Evolutionary conservation across 2,888 invertebrate species (phyloP), one percentile per base, ranked within the genome.

Genomic region (Chloroclystis v-ata): DNA sequence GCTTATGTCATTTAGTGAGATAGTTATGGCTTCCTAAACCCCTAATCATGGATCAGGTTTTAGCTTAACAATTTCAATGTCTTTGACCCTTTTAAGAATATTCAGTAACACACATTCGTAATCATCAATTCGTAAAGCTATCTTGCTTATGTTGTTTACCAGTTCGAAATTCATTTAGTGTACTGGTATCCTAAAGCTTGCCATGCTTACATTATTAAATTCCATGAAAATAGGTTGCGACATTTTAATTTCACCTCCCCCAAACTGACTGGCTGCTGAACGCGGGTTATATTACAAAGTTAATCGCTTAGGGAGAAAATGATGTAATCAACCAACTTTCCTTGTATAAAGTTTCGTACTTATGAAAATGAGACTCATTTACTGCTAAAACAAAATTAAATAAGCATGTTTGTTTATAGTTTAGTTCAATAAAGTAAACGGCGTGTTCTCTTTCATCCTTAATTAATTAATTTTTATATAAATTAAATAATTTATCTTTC

Each of bases 1-100:
- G 37, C 42, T 46, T 56, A 52, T 51, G 49, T 54, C 59, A 60
- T 57, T 56, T 54, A 59, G 47, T 53, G 56, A 45, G 47, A 46
- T 61, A 52, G 54, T 56, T 65, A 63, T 47, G 63, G 62, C 60
- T 68, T 67, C 65, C 48, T 53, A 33, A 28, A 45, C 42, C 39
- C 49, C 52, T 42, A 45, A 42, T 42, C 35, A 4, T 37, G 35
- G 30, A 53, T 51, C 41, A 43, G 37, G 38, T 43, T 49, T 53
- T 35, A 43, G 41, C 38, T 33, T 50, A 44, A 49, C 45, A 43
- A 58, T 58, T 58, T 52, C 46, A 44, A 37, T 48, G 61, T 43
- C 57, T 24, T 24, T 35, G 20, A 35, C 35, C 35, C n/a, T n/a
- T n/a, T 20, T 20, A 20, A 2, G 5, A 20, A 20, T 5, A n/a